These are phyloP conservation scores for Sesia bembeciformis DNA, from an alignment of 2,888 invertebrate genomes.

Conservation along the genomic window DNA sequence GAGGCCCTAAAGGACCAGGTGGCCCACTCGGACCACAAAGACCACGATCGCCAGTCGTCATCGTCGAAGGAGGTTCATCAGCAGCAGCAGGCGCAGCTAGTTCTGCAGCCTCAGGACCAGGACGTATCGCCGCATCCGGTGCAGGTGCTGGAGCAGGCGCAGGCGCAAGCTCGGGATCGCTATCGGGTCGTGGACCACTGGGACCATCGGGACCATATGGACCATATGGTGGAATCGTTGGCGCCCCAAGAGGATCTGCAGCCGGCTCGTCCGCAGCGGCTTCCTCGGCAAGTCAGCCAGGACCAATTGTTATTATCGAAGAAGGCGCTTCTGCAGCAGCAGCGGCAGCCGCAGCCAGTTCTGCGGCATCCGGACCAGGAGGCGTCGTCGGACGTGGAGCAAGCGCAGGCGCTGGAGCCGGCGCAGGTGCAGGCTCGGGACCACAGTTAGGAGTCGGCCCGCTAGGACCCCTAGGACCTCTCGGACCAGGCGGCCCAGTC, in stretches of 20 bases:
- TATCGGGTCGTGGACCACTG: neutral
- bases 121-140: constrained; percentile 1
- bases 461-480: too few species aligned
- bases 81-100: neutral
- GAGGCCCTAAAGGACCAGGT: neutral
- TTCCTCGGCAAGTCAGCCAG: too few species aligned
- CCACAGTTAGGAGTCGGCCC: too few species aligned
- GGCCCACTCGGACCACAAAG: constrained; percentile 2
- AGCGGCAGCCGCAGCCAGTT: too few species aligned
- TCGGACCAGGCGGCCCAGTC: too few species aligned
- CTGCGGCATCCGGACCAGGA: neutral
- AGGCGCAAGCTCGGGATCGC: constrained; percentile 1
- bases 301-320: too few species aligned
- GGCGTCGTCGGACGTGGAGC: neutral
- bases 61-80: neutral
- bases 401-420: neutral
- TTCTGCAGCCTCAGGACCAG: constrained; percentile 1
- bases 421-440: neutral
- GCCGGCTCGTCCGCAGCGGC: too few species aligned
- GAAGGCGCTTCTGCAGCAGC: too few species aligned
- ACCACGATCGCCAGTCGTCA: neutral
- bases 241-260: too few species aligned
- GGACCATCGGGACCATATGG: neutral
- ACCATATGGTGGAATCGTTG: neutral
- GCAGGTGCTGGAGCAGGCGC: neutral